Base-by-base conservation (phyloP, 2,888 invertebrate genomes). In the Archips crataeganus region DNA sequence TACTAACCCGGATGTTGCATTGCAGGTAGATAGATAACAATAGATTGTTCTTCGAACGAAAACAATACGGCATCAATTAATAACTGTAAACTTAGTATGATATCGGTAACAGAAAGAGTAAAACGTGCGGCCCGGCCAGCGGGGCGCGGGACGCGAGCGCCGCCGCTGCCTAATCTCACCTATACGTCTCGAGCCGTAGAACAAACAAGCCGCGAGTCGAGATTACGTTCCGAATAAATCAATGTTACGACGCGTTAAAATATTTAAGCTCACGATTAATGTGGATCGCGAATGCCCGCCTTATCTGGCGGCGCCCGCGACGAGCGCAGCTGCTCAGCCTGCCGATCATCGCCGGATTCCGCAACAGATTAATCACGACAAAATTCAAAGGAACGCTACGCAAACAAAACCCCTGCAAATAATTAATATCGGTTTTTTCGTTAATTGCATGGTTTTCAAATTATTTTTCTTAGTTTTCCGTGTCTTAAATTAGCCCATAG, bases 201-300 rank as follows among this genome's bases (percentile, higher is more conserved):
- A 93, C 93, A 94, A 94, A 94, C 94, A 94, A 91, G 89, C 92
- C 91, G 87, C 90, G 90, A 89, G 90, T 88, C 86, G 87, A 92
- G 94, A 94, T 94, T 94, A 93, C 88, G 89, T 86, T 88, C 80
- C 84, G 90, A 92, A 94, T 94, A 94, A 94, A 94, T 94, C 94
- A 94, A 93, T 94, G 93, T 92, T 93, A 91, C 92, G 90, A 91
- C 91, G 93, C 91, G 93, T 94, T 94, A 93, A 93, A 94, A 94
- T 93, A 93, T 94, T 93, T 92, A 94, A 94, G 92, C 91, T 90
- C 87, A 89, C 92, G 93, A 93, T 93, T 93, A 94, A 93, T 93
- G 92, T 87, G 82, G 85, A 85, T 84, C 82, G 88, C 84, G 87
- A 86, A 87, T 86, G 84, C 84, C 84, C 85, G 86, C 85, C 88